A percentile compares a stretch with the other conserved stretches of the same genome.
Evolutionary conservation across 1,140 invertebrate species (phyloP).

Genomic region (Alviniconcha marisindica): DNA sequence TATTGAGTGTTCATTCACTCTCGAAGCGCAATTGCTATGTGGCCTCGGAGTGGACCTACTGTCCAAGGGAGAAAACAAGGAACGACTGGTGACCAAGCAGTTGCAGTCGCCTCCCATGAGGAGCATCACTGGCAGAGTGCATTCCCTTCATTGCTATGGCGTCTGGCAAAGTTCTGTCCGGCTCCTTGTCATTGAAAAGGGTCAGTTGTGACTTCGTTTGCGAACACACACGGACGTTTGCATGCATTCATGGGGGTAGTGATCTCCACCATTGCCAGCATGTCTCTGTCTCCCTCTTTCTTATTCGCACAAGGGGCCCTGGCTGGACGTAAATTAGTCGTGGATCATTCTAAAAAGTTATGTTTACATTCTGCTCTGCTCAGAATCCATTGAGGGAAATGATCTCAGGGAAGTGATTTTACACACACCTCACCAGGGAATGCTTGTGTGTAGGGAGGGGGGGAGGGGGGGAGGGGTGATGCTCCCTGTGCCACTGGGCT

Average conservation of each 20-base stretch:
- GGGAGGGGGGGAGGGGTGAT: no score
- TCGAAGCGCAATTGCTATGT: no score
- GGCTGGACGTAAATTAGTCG: background rate
- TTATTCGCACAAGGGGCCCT: background rate
- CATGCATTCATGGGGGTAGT: background rate
- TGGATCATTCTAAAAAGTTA: background rate
- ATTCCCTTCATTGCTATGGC: conserved; percentile 19
- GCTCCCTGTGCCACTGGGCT: no score
- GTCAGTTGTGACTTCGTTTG: background rate
- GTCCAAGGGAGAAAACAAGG: no score
- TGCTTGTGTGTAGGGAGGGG: no score
- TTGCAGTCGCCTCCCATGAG: background rate
- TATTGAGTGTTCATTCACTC: no score
- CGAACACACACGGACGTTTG: background rate
- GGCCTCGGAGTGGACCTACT: no score
- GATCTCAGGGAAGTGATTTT: no score
- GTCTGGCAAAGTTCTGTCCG: background rate
- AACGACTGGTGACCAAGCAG: no score
- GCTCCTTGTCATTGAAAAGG: conserved; percentile 19
- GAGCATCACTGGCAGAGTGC: background rate
- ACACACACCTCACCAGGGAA: no score
- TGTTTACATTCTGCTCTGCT: background rate
- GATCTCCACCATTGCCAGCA: background rate
- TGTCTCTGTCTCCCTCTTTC: no score
- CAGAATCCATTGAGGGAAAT: background rate